These are phyloP conservation scores for Gallinago undulata DNA, from an alignment of 2,113 vertebrate species.

Conservation along the genomic window DNA sequence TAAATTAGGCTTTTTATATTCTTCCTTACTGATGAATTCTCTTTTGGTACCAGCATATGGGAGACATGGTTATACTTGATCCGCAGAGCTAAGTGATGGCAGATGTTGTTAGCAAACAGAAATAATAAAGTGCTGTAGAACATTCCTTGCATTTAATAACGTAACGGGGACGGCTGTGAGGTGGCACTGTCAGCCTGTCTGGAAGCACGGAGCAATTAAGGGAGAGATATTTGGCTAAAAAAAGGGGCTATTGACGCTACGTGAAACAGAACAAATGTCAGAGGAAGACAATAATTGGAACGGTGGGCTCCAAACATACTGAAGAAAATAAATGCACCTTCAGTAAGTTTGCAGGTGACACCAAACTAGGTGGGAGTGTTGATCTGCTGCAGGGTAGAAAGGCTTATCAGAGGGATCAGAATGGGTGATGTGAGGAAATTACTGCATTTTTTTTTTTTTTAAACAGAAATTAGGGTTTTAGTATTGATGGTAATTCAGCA, in stretches of 20 bases:
- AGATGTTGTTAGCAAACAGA: conserved; percentile 27
- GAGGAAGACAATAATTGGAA: too few relatives aligned
- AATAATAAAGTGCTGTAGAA: conserved; percentile 1
- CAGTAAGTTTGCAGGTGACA: too few relatives aligned
- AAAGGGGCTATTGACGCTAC: too few relatives aligned
- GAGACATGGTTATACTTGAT: not conserved
- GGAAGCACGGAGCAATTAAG: too few relatives aligned
- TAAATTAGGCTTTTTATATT: not conserved
- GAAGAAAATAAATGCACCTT: too few relatives aligned
- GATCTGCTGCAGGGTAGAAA: too few relatives aligned
- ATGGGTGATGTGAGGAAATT: not conserved
- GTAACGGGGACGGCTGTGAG: not conserved
- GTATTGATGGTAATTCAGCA: not conserved
- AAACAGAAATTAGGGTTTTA: not conserved
- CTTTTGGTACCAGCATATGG: not conserved
- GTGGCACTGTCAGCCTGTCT: too few relatives aligned
- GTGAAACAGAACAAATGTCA: too few relatives aligned
- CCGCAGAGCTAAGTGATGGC: not conserved
- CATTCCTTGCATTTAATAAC: not conserved
- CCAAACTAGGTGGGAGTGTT: too few relatives aligned
- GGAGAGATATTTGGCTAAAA: too few relatives aligned
- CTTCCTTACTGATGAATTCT: not conserved
- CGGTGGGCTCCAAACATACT: too few relatives aligned
- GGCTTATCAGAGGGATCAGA: not conserved
- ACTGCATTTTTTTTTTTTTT: not conserved